phyloP scores from a whole-genome alignment of 2,113 vertebrate species.

The Gnathonemus echidnorhynchus region DNA sequence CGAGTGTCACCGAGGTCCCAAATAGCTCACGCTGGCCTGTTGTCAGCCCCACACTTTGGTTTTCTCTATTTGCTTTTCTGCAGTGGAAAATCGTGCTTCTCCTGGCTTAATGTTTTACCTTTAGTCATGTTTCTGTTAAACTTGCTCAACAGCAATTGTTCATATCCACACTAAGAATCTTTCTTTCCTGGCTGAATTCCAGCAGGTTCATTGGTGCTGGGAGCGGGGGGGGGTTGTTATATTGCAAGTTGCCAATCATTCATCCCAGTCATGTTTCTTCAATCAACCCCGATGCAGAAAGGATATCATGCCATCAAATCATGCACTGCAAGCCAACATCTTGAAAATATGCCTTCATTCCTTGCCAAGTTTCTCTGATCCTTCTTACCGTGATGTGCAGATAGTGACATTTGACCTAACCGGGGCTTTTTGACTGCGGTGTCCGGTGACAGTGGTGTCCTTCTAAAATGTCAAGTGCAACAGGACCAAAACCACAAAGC shows the following conservation, averaged over 20 bases:
- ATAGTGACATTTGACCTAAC: neutral
- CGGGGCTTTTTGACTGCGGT: neutral
- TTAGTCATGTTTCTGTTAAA: slow-evolving; percentile 13
- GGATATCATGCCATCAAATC: neutral
- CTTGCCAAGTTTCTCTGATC: neutral
- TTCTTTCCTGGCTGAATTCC: neutral
- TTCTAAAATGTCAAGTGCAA: neutral
- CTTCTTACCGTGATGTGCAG: neutral
- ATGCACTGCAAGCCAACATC: neutral
- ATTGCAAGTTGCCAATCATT: neutral
- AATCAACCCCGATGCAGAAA: neutral
- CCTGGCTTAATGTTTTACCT: slow-evolving; percentile 25
- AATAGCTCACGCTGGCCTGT: neutral
- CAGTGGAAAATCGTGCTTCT: neutral
- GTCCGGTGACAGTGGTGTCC: neutral
- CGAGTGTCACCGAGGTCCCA: neutral
- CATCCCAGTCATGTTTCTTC: neutral
- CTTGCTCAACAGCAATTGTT: slow-evolving; percentile 15
- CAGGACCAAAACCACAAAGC: slow-evolving; percentile 11
- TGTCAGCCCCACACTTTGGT: neutral
- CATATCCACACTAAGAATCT: slow-evolving; percentile 13
- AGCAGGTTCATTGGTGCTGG: neutral
- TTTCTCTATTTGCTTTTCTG: neutral
- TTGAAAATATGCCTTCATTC: neutral
- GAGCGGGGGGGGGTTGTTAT: neutral